Evolutionary conservation across 2,888 invertebrate genomes (phyloP).

Genomic region (Meta bourneti): DNA sequence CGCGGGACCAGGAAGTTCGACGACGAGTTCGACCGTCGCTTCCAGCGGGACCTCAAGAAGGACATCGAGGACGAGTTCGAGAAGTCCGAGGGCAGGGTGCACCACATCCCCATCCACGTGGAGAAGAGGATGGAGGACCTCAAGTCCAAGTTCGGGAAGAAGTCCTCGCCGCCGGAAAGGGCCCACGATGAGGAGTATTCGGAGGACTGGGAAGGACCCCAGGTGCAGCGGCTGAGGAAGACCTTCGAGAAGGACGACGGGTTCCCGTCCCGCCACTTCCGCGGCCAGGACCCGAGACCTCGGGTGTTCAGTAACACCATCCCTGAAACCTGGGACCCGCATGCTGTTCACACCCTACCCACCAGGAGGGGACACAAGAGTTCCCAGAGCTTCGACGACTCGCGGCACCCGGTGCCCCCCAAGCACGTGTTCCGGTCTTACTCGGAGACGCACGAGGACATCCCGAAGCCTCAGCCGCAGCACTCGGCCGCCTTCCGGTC

Average conservation of each 20-base stretch:
- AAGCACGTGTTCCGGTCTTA: constrained; percentile 68
- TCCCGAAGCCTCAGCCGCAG: constrained; percentile 42
- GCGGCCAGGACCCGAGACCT: constrained; percentile 35
- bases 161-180: constrained; percentile 30
- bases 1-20: constrained; percentile 21
- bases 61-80: constrained; percentile 59
- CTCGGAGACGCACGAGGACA: constrained; percentile 73
- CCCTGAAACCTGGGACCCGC: constrained; percentile 64
- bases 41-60: constrained; percentile 30
- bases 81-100: constrained; percentile 70
- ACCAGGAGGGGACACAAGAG: constrained; percentile 56
- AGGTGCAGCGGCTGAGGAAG: constrained; percentile 67
- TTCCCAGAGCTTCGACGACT: constrained; percentile 64
- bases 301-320: constrained; percentile 30
- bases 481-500: constrained; percentile 71
- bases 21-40: constrained; percentile 36
- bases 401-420: constrained; percentile 47
- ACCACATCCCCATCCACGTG: constrained; percentile 77
- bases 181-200: constrained; percentile 45
- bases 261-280: constrained; percentile 10
- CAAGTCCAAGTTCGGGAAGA: constrained; percentile 52
- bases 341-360: constrained; percentile 60
- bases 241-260: constrained; percentile 62
- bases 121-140: constrained; percentile 69
- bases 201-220: constrained; percentile 65